Conservation (phyloP, 2,113 vertebrate species). For the Sylvietta virens region DNA sequence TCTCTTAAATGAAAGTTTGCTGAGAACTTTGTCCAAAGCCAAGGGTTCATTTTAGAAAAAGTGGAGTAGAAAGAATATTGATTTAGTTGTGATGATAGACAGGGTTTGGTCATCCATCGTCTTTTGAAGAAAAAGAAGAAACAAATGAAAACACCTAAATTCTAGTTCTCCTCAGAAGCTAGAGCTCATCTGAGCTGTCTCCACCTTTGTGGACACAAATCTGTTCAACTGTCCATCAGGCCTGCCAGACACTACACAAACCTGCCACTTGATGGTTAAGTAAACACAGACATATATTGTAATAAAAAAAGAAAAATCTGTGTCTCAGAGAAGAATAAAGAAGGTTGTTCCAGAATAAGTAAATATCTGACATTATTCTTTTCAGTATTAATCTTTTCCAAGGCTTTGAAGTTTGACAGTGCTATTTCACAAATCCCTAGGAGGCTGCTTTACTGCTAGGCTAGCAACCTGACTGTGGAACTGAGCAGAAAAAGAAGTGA, state of each 20-base stretch:
- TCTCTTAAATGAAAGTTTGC: not conserved
- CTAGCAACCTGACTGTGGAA: not conserved
- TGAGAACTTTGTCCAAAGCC: not conserved
- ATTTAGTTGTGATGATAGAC: not conserved
- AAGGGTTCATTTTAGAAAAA: not conserved
- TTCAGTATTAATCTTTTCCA: constrained; percentile 1
- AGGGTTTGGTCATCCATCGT: not conserved
- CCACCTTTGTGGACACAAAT: not conserved
- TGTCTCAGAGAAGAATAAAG: not conserved
- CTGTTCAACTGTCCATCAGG: not conserved
- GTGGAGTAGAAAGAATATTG: not conserved
- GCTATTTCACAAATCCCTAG: constrained; percentile 22
- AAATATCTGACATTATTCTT: not conserved
- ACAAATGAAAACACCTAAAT: not conserved
- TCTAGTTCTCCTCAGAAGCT: not conserved
- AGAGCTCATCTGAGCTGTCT: not conserved
- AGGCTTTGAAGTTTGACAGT: constrained; percentile 12
- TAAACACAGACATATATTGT: not conserved
- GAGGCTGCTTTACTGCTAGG: not conserved
- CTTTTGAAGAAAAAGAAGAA: not conserved
- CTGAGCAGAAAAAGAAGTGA: not conserved
- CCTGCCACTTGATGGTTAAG: not conserved
- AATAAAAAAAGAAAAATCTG: not conserved
- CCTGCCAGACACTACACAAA: not conserved
- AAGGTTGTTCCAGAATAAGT: not conserved